Evolutionary conservation across 2,888 invertebrate species (phyloP).

Genomic region (Tiphia femorata): DNA sequence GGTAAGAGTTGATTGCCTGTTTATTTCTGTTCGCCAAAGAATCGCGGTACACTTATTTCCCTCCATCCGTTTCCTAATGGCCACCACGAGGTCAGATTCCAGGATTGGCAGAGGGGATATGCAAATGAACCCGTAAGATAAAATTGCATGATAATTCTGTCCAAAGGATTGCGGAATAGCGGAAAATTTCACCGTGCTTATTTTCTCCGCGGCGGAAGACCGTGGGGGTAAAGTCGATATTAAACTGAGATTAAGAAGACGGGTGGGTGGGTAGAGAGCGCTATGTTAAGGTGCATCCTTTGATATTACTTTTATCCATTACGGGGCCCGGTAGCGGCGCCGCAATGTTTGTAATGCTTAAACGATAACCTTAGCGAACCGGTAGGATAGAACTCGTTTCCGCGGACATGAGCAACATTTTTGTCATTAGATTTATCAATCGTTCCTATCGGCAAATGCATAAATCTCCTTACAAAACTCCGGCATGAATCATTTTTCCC

Average conservation of each 20-base stretch:
- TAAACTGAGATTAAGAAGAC: not conserved
- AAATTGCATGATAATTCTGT: slow-evolving; percentile 40
- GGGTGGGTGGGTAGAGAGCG: too few species aligned
- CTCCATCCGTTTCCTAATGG: slow-evolving; percentile 15
- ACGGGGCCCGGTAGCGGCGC: too few species aligned
- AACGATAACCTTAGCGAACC: too few species aligned
- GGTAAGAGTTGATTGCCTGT: slow-evolving; percentile 22
- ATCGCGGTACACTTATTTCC: slow-evolving; percentile 11
- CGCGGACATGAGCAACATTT: too few species aligned
- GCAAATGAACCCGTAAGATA: slow-evolving; percentile 34
- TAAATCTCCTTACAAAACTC: too few species aligned
- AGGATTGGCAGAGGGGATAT: slow-evolving; percentile 26
- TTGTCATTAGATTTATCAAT: too few species aligned
- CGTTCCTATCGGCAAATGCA: too few species aligned
- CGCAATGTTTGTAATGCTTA: too few species aligned
- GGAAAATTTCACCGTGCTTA: not conserved
- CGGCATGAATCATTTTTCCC: too few species aligned
- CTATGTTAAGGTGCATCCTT: too few species aligned
- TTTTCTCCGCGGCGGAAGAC: not conserved
- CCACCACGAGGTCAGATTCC: slow-evolving; percentile 26
- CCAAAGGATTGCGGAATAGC: slow-evolving; percentile 9
- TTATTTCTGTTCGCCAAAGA: slow-evolving; percentile 12
- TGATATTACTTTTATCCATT: too few species aligned
- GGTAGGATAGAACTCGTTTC: too few species aligned
- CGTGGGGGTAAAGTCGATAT: not conserved